Evolutionary conservation across 2,888 invertebrate species (phyloP), one percentile per base, ranked within the genome.

Genomic region (Megalurothrips usitatus): DNA sequence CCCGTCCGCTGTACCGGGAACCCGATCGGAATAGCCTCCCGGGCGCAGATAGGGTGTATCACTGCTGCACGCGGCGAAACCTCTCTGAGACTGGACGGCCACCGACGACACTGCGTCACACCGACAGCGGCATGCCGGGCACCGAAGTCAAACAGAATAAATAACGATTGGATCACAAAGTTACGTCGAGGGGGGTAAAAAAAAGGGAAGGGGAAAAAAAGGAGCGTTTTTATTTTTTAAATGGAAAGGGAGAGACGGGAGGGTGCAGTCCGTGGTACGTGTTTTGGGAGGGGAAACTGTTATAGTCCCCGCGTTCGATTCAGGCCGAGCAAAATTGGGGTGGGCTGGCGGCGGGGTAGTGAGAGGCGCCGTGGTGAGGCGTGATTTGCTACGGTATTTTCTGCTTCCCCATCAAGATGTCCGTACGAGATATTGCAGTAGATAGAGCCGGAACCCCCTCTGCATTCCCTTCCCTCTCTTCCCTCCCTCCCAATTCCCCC

Each of bases 381-480:
- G 68, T 75, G 68, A 75, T 75, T 75, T 75, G 68, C 68, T 26
- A 75, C 68, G 68, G 68, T 75, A 75, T 75, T 75, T 75, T 75
- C 68, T 26, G 68, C 68, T 75, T 23, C 68, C 68, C 68, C 26
- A 75, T 75, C 68, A 75, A 75, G 68, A 75, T 75, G 68, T 75
- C 68, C 68, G 68, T 26, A 75, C n/a, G 26, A 75, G 68, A 75
- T 75, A 75, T 75, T 75, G 68, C 68, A 75, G 26, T 12, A 75
- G 68, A 75, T 75, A 75, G 34, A 43, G 68, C 68, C 68, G 68
- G 68, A 75, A 75, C 68, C 68, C n/a, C 68, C 68, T 8, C 23
- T 58, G 23, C 23, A 26, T 26, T 4, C 58, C 23, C 68, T 68
- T 26, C 68, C 68, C 26, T 0, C 0, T 11, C 68, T n/a, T 63